Percentiles rank a stretch among this genome's conserved stretches.
phyloP scores from a whole-genome alignment of 2,888 invertebrate species.

The Hermaeophaga mercurialis region DNA sequence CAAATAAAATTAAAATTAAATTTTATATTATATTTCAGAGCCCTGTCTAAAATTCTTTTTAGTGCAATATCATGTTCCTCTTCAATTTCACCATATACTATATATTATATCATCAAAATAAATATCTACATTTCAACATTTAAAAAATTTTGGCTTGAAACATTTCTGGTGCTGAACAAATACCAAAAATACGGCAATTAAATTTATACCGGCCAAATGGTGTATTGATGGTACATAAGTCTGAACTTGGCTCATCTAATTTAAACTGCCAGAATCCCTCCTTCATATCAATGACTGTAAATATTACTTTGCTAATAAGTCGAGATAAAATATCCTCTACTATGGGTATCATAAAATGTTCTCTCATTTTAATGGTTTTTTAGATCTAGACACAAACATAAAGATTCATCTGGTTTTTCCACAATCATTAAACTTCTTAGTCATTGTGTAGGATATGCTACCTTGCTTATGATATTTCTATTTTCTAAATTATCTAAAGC shows the following conservation, averaged over 20 bases:
- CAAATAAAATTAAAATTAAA: too few relatives aligned
- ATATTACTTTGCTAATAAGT: slow-evolving; percentile 4
- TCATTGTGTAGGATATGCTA: not conserved
- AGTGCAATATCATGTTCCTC: slow-evolving; percentile 6
- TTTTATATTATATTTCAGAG: slow-evolving; percentile 14
- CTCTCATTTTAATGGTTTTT: slow-evolving; percentile 11
- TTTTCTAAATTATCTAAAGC: not conserved
- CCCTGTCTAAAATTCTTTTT: slow-evolving; percentile 2
- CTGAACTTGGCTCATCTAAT: slow-evolving; percentile 1
- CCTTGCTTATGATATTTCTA: not conserved
- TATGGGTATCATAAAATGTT: slow-evolving; percentile 14
- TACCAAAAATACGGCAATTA: slow-evolving; percentile 15
- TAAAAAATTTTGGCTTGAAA: slow-evolving; percentile 16
- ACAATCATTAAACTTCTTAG: not conserved
- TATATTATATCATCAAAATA: slow-evolving; percentile 27
- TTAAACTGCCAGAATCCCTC: slow-evolving; percentile 14
- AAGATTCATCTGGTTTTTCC: not conserved
- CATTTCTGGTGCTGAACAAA: slow-evolving; percentile 14
- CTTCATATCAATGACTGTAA: slow-evolving; percentile 31
- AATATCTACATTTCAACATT: slow-evolving; percentile 14
- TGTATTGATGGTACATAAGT: slow-evolving; percentile 35
- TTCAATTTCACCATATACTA: slow-evolving; percentile 2
- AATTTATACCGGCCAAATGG: slow-evolving; percentile 30
- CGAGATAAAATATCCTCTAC: not conserved
- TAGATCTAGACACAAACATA: slow-evolving; percentile 20